Conservation (phyloP, 64 coral and sea anemone species). For the Actinia tenebrosa region DNA sequence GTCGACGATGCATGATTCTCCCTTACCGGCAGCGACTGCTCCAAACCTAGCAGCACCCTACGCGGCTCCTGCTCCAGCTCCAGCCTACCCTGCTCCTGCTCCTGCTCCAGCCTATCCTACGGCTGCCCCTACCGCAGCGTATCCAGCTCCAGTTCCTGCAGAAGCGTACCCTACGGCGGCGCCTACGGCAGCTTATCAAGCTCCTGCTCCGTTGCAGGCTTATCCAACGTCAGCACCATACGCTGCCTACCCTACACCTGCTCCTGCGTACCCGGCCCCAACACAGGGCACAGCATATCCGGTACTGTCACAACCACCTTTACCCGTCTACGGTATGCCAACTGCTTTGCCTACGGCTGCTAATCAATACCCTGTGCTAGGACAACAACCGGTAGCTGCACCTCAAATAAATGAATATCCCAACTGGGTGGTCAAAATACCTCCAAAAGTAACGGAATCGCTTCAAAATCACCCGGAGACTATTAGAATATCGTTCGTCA, state of each 20-base stretch:
- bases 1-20: not conserved
- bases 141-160: not conserved
- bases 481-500: conserved; percentile 47
- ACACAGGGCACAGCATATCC: not conserved
- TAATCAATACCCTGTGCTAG: not conserved
- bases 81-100: not conserved
- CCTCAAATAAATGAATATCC: conserved; percentile 17
- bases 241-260: conserved; percentile 22
- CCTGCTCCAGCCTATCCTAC: not conserved
- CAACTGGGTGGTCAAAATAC: conserved; percentile 66
- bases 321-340: not conserved
- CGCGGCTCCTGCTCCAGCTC: not conserved
- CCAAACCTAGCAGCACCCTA: not conserved
- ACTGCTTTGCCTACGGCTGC: not conserved
- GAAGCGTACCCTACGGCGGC: not conserved
- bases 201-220: not conserved
- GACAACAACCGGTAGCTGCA: not conserved
- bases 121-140: conserved; percentile 17
- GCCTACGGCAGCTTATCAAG: conserved; percentile 36
- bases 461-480: conserved; percentile 33
- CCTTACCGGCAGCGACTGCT: not conserved
- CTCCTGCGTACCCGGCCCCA: conserved; percentile 7
- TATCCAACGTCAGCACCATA: not conserved
- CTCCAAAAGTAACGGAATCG: conserved; percentile 16
- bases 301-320: not conserved